These are phyloP conservation scores for Varecia variegata DNA, from an alignment of 2,797 vertebrate species.

Conservation along the genomic window DNA sequence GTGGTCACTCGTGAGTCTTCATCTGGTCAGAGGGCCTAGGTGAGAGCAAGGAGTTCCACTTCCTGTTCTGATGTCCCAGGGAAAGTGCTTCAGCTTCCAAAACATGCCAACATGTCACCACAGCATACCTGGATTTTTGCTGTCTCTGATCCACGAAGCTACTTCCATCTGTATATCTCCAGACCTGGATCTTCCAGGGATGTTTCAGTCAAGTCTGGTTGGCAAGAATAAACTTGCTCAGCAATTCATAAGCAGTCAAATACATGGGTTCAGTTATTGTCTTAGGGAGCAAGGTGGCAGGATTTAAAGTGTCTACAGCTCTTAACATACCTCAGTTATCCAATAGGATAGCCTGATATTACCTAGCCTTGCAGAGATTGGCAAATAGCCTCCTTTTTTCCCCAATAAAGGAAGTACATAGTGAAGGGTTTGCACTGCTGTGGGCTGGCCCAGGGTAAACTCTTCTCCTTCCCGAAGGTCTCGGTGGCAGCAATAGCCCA, in stretches of 20 bases:
- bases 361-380: no score
- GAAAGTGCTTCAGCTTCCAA: not conserved
- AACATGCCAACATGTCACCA: not conserved
- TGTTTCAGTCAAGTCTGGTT: not conserved
- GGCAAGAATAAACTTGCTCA: not conserved
- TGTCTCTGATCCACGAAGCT: not conserved
- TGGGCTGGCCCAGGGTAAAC: not conserved
- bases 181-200: not conserved
- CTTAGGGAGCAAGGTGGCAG: not conserved
- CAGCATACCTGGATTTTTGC: not conserved
- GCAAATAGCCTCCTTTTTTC: not conserved
- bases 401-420: not conserved
- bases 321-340: not conserved
- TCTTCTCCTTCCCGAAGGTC: not conserved
- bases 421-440: no score
- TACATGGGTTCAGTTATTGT: no score
- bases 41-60: not conserved
- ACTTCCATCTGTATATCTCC: not conserved
- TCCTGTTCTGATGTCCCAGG: not conserved
- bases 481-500: not conserved
- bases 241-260: not conserved
- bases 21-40: not conserved
- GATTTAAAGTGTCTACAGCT: not conserved
- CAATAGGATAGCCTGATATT: not conserved
- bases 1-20: not conserved